phyloP scores from a whole-genome alignment of 2,113 vertebrate species.

The Polyodon spathula region DNA sequence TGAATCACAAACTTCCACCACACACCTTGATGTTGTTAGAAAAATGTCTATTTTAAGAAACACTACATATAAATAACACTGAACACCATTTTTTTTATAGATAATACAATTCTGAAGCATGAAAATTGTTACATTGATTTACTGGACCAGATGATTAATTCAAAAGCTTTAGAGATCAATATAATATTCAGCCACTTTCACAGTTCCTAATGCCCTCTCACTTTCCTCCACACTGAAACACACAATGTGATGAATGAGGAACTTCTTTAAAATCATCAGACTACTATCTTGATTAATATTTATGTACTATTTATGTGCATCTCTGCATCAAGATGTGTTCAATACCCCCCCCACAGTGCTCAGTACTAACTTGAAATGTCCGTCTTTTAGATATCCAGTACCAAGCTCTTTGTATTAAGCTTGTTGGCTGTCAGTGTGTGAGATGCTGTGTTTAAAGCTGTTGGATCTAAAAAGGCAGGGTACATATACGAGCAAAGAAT shows the following conservation, averaged over 20 bases:
- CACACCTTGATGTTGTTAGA: background rate
- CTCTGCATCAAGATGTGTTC: no score
- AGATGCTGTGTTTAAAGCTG: background rate
- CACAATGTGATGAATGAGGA: no score
- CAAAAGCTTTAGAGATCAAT: background rate
- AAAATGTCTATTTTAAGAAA: background rate
- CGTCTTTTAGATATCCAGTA: background rate
- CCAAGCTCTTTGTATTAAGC: background rate
- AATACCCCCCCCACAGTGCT: no score
- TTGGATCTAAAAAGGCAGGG: background rate
- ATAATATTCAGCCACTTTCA: background rate
- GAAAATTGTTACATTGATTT: background rate
- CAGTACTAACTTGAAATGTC: background rate
- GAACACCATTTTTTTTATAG: slow-evolving; percentile 1
- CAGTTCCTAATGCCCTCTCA: no score
- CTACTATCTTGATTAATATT: no score
- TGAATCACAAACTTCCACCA: background rate
- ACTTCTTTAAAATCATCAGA: no score
- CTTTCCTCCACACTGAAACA: no score
- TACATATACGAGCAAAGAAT: background rate
- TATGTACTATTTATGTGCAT: no score
- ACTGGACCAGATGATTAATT: background rate
- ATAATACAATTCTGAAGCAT: background rate
- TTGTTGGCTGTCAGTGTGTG: background rate
- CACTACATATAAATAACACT: slow-evolving; percentile 6